These are phyloP conservation scores for Uropetala carovei DNA, from an alignment of 2,888 invertebrate species.

Conservation along the genomic window DNA sequence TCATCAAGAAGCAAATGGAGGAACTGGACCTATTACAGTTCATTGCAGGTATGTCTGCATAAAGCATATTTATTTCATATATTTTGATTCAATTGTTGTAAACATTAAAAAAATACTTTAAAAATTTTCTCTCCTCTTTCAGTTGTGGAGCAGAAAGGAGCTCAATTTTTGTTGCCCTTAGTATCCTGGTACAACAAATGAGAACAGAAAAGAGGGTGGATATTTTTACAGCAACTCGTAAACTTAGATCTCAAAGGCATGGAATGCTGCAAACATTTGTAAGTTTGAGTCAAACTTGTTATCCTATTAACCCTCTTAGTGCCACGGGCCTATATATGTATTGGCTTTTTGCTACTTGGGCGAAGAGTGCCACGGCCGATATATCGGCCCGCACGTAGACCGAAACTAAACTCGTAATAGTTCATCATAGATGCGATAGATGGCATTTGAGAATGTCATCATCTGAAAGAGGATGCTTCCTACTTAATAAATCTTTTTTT, in stretches of 20 bases:
- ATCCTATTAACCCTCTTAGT: too few species aligned
- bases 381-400: too few species aligned
- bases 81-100: neutral
- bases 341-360: too few species aligned
- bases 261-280: constrained; percentile 90
- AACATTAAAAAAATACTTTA: neutral
- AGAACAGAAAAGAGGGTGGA: constrained; percentile 90
- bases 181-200: constrained; percentile 90
- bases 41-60: constrained; percentile 85
- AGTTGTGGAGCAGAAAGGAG: constrained; percentile 91
- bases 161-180: constrained; percentile 92
- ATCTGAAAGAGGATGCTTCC: too few species aligned
- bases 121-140: constrained; percentile 69
- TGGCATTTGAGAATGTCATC: too few species aligned
- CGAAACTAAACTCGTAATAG: too few species aligned
- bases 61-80: neutral
- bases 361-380: too few species aligned
- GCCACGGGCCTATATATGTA: too few species aligned
- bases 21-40: constrained; percentile 85
- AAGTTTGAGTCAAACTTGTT: constrained; percentile 74
- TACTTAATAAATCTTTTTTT: too few species aligned
- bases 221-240: constrained; percentile 89
- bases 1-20: constrained; percentile 71
- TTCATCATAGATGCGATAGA: too few species aligned
- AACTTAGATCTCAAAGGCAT: constrained; percentile 89